Base-by-base conservation (phyloP, 2,113 vertebrate species). In the Rynchops niger region DNA sequence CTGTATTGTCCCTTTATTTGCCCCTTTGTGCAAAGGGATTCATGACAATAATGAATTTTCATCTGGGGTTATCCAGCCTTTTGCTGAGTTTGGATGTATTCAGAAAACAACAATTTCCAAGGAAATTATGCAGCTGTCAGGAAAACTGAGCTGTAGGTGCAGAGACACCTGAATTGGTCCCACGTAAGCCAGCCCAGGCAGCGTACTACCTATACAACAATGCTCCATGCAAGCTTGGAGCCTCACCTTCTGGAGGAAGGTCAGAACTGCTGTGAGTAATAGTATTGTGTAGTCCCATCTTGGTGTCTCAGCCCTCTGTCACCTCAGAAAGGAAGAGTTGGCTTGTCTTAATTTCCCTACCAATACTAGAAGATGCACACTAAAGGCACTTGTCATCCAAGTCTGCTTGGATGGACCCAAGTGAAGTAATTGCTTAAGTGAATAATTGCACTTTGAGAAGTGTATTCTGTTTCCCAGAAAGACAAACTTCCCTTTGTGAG, bases 111-210 rank as follows among this genome's bases (percentile, higher is more conserved):
- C 17, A 16, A 6, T 34, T 42, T 52, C 27, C 27, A 62, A 13
- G 34, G 9, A 78, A 70, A 45, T 49, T 52, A 73, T 86, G 18
- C 53, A 77, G 0, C 43, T 61, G 1, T 72, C 0, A 0, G 43
- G 47, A 80, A 63, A 47, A 69, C 4, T 5, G 38, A 86, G 12
- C 38, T 86, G 61, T 17, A 82, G 9, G 7, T 84, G 23, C 45
- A 91, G 80, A 55, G 36, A 65, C 13, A 15, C 10, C 15, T 65
- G 63, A 55, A 58, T 5, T 43, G 20, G 36, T 70, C 32, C 62
- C 4, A 3, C 6, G 0, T 1, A 82, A 20, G 50, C 30, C 43
- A 61, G 49, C 34, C 65, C 7, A 42, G 59, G 32, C 40, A 50
- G 17, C 12, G 42, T 16, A 47, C 12, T 47, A 26, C 47, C 42